Percentiles rank a stretch among this genome's conserved stretches.
phyloP scores from a whole-genome alignment of 2,888 invertebrate genomes.

The Lasioglossum marginatum region DNA sequence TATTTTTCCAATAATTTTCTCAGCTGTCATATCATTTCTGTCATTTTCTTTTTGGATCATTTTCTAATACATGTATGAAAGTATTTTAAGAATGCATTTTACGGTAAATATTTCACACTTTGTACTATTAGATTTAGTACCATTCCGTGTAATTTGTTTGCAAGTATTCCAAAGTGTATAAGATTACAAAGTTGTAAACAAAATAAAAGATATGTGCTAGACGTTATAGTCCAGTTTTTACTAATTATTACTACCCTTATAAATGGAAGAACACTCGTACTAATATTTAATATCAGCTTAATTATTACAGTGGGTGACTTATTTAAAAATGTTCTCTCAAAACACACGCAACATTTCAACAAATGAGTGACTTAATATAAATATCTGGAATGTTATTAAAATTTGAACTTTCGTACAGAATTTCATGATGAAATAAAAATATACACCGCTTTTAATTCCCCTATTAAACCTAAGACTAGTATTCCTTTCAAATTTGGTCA shows the following conservation, averaged over 20 bases:
- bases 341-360: constrained; percentile 22
- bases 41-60: not conserved
- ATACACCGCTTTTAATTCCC: constrained; percentile 4
- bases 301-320: constrained; percentile 38
- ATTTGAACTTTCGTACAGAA: constrained; percentile 23
- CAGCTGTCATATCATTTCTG: constrained; percentile 4
- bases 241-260: constrained; percentile 20
- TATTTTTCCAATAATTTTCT: constrained; percentile 14
- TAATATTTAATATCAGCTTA: constrained; percentile 18
- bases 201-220: constrained; percentile 59
- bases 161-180: constrained; percentile 49
- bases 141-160: constrained; percentile 34
- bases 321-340: constrained; percentile 43
- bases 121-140: constrained; percentile 39
- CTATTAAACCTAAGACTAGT: constrained; percentile 29
- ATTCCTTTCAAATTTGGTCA: constrained; percentile 7
- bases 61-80: constrained; percentile 29
- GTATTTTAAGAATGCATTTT: constrained; percentile 16
- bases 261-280: constrained; percentile 14
- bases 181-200: constrained; percentile 52
- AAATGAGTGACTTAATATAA: constrained; percentile 14
- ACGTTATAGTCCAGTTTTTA: constrained; percentile 45
- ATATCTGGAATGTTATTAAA: not conserved
- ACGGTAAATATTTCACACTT: constrained; percentile 30
- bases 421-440: constrained; percentile 23